phyloP scores from a whole-genome alignment of 2,113 vertebrate genomes.

The Gymnobelideus leadbeateri region DNA sequence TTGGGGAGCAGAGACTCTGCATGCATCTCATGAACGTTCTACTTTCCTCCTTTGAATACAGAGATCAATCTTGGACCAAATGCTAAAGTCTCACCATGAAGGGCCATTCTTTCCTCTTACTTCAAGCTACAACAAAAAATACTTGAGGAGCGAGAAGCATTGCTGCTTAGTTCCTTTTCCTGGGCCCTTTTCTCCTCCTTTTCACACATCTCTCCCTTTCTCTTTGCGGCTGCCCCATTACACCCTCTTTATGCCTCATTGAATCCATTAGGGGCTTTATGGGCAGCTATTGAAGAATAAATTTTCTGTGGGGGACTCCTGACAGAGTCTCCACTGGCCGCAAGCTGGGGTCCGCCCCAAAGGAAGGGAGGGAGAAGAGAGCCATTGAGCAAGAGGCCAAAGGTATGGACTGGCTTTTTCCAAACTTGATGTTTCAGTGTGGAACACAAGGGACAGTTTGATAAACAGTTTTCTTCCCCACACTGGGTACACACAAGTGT shows the following conservation, averaged over 20 bases:
- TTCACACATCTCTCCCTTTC: constrained; percentile 87
- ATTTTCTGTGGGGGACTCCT: constrained; percentile 81
- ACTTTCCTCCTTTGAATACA: constrained; percentile 94
- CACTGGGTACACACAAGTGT: neutral
- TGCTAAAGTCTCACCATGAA: constrained; percentile 90
- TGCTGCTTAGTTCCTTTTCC: constrained; percentile 88
- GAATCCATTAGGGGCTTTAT: constrained; percentile 88
- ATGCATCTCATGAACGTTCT: constrained; percentile 97
- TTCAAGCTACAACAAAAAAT: constrained; percentile 92
- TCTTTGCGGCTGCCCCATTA: constrained; percentile 83
- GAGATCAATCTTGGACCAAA: constrained; percentile 91
- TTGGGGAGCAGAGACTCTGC: constrained; percentile 88
- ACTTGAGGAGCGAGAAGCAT: constrained; percentile 92
- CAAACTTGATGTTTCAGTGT: neutral
- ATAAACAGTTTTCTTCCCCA: neutral
- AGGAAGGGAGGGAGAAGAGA: constrained; percentile 55
- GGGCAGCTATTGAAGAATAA: constrained; percentile 85
- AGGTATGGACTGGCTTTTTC: constrained; percentile 46
- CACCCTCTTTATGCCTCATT: constrained; percentile 90
- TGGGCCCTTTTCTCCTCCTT: constrained; percentile 86
- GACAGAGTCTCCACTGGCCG: constrained; percentile 78
- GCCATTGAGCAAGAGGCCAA: constrained; percentile 38
- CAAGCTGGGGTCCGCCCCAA: constrained; percentile 75
- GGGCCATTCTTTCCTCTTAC: constrained; percentile 89
- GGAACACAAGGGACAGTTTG: neutral